A percentile compares a stretch with the other conserved stretches of the same genome.
Evolutionary conservation across 1,140 invertebrate species (phyloP).

Genomic region (Delia radicum): DNA sequence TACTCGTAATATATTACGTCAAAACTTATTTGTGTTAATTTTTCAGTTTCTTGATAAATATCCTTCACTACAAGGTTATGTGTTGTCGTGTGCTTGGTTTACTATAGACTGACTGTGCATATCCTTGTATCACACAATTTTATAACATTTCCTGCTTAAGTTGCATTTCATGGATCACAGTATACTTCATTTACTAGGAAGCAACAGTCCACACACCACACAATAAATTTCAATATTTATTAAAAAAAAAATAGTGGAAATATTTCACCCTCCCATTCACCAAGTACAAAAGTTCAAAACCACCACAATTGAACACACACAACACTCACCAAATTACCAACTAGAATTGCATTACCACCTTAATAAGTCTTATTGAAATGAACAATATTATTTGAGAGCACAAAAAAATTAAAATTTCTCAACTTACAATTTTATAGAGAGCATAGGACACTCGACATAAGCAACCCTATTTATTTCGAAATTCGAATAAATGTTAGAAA

Average conservation of each 20-base stretch:
- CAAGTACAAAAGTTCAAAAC: background rate
- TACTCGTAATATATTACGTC: constrained; percentile 5
- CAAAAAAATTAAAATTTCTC: no score
- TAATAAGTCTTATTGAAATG: background rate
- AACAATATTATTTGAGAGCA: no score
- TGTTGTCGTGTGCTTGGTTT: constrained; percentile 7
- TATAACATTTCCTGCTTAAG: constrained; percentile 18
- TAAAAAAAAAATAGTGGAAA: background rate
- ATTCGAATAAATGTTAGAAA: background rate
- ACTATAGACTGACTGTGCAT: constrained; percentile 16
- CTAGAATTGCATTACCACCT: constrained; percentile 14
- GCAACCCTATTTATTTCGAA: constrained; percentile 4
- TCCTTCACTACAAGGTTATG: constrained; percentile 20
- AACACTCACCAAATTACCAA: constrained; percentile 7
- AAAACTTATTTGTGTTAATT: background rate
- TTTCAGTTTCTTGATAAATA: background rate
- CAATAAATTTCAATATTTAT: background rate
- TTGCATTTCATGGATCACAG: constrained; percentile 14
- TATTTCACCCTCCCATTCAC: constrained; percentile 6
- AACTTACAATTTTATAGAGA: no score
- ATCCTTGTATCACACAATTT: constrained; percentile 19
- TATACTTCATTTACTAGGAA: constrained; percentile 7
- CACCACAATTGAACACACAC: constrained; percentile 2
- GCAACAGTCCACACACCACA: background rate
- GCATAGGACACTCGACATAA: no score